phyloP scores from a whole-genome alignment of 2,888 invertebrate species.

The Diabrotica balteata region DNA sequence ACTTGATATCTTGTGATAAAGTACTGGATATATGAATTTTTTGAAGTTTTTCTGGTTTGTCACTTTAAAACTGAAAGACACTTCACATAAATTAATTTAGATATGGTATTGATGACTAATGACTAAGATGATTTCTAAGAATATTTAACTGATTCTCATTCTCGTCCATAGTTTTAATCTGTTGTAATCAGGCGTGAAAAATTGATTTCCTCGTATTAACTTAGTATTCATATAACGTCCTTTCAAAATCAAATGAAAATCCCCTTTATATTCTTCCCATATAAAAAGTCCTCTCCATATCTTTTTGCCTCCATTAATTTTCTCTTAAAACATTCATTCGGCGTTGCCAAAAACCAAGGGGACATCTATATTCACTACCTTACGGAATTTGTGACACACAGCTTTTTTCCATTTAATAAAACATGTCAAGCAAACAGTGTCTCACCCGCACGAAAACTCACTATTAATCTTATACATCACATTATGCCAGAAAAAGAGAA shows the following conservation, averaged over 20 bases:
- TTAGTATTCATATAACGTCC: no score
- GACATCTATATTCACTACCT: conserved; percentile 28
- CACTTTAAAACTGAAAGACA: no score
- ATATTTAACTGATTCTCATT: no score
- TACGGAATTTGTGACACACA: conserved; percentile 28
- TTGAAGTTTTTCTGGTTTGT: no score
- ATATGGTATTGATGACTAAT: no score
- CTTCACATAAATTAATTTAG: no score
- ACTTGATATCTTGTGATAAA: no score
- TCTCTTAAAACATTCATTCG: conserved; percentile 15
- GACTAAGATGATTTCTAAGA: no score
- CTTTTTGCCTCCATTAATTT: conserved; percentile 20
- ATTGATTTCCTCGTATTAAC: no score
- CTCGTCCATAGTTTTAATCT: no score
- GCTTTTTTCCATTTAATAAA: conserved; percentile 35
- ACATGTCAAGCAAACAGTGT: conserved; percentile 36
- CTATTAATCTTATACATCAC: conserved; percentile 43
- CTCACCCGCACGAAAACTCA: conserved; percentile 40
- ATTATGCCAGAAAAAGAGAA: conserved; percentile 34
- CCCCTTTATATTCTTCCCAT: not conserved
- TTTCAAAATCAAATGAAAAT: not conserved
- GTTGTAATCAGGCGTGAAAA: no score
- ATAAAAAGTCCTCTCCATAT: not conserved
- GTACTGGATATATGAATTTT: no score
- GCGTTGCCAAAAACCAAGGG: conserved; percentile 5